Evolutionary conservation across 2,888 invertebrate genomes (phyloP), one percentile per base, ranked within the genome.

Genomic region (Phaedon cochleariae): DNA sequence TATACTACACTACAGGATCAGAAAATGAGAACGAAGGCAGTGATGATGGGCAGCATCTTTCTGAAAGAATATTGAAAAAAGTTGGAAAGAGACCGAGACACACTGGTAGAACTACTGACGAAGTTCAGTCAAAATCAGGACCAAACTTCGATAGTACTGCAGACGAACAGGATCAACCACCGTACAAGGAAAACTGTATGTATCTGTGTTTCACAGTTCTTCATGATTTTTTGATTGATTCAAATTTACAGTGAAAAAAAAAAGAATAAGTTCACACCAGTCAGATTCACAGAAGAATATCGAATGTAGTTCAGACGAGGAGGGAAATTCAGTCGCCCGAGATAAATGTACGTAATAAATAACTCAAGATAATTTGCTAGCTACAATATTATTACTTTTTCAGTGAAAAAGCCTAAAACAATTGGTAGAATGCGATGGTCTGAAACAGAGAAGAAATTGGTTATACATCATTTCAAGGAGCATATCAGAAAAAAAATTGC

Each of bases 1-100:
- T 61, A 17, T 61, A 62, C 17, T 49, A 62, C 15, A 62, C 20
- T 21, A 20, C 49, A 2, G 49, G 4, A 7, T 9, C 21, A 20
- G 49, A 49, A 49, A 20, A 20, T 18, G 49, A 49, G 21, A 46
- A 46, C 9, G 17, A 46, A 46, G 46, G 20, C 7, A 18, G 18
- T 46, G 18, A 46, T 46, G 3, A 9, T 46, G 46, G 12, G 34
- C 34, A 34, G 34, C 34, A 6, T n/a, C 46, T 46, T 46, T 18
- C 46, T 15, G 17, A 46, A 46, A 46, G 20, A 46, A 49, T 20
- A 49, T 49, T 22, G 12, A 17, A 49, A 9, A 49, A 49, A 49
- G 9, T 20, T 20, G 12, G 5, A 1, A 49, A 49, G 22, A 49
- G 49, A 20, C 7, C 21, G 4, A 49, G 49, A 20, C 49, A 41